Percentiles rank a stretch among this genome's conserved stretches.
phyloP scores from a whole-genome alignment of 1,140 invertebrate species.

The Drosophila kurseongensis region DNA sequence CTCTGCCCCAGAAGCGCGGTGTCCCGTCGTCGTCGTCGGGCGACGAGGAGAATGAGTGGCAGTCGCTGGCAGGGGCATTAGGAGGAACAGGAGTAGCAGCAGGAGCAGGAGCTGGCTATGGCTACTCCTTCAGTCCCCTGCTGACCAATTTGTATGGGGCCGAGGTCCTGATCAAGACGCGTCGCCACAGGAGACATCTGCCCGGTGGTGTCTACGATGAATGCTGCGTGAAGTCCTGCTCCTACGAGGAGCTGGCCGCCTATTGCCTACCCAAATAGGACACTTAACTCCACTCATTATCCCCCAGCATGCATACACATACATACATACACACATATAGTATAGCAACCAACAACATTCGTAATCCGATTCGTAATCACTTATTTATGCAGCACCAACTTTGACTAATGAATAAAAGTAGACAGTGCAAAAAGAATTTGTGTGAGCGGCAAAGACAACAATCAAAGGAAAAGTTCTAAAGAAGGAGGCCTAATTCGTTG shows the following conservation, averaged over 20 bases:
- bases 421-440: conserved; percentile 66
- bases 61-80: background rate
- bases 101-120: background rate
- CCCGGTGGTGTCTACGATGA: conserved; percentile 59
- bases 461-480: conserved; percentile 55
- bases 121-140: conserved; percentile 42
- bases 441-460: conserved; percentile 19
- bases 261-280: conserved; percentile 52
- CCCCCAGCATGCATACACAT: conserved; percentile 8
- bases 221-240: conserved; percentile 63
- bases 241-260: conserved; percentile 52
- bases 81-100: too few relatives aligned
- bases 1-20: conserved; percentile 22
- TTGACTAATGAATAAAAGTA: conserved; percentile 81
- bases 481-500: background rate
- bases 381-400: conserved; percentile 77
- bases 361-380: conserved; percentile 62
- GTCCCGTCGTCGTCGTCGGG: background rate
- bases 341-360: conserved; percentile 17
- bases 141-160: conserved; percentile 56
- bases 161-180: conserved; percentile 59
- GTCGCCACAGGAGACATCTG: conserved; percentile 48
- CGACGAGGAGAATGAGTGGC: background rate
- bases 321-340: background rate
- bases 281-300: conserved; percentile 11